These are phyloP conservation scores for Ptilodon capucinus DNA, from an alignment of 2,888 invertebrate genomes.

Conservation along the genomic window DNA sequence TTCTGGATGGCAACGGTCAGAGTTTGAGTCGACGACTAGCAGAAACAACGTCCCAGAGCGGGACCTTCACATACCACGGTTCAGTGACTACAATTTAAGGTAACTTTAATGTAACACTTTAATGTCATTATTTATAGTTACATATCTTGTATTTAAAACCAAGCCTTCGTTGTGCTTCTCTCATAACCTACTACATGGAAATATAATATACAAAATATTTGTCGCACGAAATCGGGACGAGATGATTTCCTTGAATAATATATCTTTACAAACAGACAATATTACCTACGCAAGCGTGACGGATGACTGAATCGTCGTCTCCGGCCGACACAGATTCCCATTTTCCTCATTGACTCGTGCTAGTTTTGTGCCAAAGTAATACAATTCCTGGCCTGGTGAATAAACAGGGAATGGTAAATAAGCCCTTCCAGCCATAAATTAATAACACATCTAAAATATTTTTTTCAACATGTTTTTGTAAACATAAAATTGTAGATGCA, in stretches of 20 bases:
- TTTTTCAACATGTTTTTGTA: no score
- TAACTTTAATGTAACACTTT: constrained; percentile 50
- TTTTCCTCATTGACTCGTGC: background rate
- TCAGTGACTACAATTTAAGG: constrained; percentile 83
- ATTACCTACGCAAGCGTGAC: background rate
- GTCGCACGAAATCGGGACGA: background rate
- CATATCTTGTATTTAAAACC: no score
- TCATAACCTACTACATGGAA: background rate
- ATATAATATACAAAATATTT: background rate
- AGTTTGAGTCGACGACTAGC: constrained; percentile 49
- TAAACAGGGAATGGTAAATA: background rate
- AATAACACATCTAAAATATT: no score
- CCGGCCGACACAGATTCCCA: background rate
- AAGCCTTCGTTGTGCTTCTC: no score
- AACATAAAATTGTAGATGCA: no score
- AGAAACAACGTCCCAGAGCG: constrained; percentile 62
- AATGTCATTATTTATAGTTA: no score
- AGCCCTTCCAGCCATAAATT: no score
- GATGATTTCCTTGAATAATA: background rate
- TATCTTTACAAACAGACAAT: background rate
- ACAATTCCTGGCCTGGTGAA: background rate
- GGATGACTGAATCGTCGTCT: background rate
- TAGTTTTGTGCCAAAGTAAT: background rate
- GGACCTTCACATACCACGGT: constrained; percentile 86
- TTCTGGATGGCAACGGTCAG: constrained; percentile 57